Evolutionary conservation across 1,140 invertebrate genomes (phyloP).

Genomic region (Streblospio benedicti): DNA sequence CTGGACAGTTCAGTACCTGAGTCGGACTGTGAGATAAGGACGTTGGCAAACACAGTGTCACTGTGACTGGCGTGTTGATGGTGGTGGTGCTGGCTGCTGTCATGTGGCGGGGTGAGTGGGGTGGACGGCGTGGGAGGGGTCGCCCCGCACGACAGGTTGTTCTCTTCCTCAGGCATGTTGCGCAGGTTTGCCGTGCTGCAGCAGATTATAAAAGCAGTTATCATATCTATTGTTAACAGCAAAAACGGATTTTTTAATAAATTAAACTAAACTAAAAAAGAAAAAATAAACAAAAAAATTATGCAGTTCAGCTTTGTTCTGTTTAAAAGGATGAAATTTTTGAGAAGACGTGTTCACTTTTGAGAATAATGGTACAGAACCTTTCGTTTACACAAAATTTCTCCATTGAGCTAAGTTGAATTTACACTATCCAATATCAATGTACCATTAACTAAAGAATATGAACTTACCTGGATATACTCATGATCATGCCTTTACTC

Average conservation of each 20-base stretch:
- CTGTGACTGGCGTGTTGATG: no score
- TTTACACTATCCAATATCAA: no score
- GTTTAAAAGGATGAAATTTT: neutral
- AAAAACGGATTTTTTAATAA: no score
- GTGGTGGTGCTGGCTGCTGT: conserved; percentile 36
- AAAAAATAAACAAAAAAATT: no score
- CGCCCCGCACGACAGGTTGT: conserved; percentile 20
- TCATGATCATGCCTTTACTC: no score
- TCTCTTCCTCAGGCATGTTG: conserved; percentile 18
- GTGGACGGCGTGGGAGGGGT: conserved; percentile 36
- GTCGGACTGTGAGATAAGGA: conserved; percentile 39
- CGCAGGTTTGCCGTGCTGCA: conserved; percentile 24
- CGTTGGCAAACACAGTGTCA: conserved; percentile 50
- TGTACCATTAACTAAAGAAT: no score
- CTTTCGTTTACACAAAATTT: no score
- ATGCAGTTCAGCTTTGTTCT: no score
- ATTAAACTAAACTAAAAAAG: no score
- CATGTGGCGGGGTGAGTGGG: conserved; percentile 31
- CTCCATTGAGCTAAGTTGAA: no score
- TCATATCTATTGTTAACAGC: no score
- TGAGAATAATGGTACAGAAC: neutral
- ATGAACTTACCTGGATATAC: no score
- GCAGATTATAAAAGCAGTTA: conserved; percentile 7
- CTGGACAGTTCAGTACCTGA: neutral
- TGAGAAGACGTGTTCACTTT: neutral